phyloP scores from a whole-genome alignment of 2,797 vertebrate genomes.

The Myoxocephalus aenaeus region DNA sequence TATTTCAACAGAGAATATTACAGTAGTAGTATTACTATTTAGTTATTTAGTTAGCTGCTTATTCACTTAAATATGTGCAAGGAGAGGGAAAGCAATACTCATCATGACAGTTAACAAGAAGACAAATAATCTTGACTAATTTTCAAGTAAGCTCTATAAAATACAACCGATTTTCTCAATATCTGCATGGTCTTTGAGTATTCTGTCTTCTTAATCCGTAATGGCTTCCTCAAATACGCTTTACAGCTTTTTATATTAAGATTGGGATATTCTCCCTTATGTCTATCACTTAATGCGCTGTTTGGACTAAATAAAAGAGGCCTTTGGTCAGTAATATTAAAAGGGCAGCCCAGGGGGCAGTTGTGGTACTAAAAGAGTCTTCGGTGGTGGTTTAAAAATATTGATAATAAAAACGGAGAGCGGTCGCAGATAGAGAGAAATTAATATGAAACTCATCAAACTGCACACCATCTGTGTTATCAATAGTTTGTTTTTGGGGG shows the following conservation, averaged over 20 bases:
- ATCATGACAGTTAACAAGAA: background rate
- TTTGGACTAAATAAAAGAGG: conserved; percentile 68
- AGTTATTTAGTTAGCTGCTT: background rate
- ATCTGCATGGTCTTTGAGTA: background rate
- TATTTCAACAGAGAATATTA: background rate
- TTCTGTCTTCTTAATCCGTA: background rate
- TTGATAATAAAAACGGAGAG: conserved; percentile 50
- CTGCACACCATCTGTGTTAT: background rate
- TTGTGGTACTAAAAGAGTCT: conserved; percentile 47
- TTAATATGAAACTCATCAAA: conserved; percentile 8
- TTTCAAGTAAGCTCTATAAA: background rate
- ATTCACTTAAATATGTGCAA: background rate
- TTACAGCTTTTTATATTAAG: conserved; percentile 51
- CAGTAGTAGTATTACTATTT: background rate
- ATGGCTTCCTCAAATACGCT: conserved; percentile 22
- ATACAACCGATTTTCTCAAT: background rate
- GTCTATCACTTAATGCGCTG: conserved; percentile 49
- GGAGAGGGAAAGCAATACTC: background rate
- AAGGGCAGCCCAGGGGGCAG: conserved; percentile 63
- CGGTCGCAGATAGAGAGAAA: background rate
- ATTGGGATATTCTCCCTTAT: conserved; percentile 43
- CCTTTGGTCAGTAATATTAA: conserved; percentile 69
- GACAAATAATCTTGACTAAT: background rate
- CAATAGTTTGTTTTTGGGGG: background rate
- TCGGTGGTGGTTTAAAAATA: conserved; percentile 60